Evolutionary conservation across 2,797 vertebrate species (phyloP).

Genomic region (Peromyscus aztecus): DNA sequence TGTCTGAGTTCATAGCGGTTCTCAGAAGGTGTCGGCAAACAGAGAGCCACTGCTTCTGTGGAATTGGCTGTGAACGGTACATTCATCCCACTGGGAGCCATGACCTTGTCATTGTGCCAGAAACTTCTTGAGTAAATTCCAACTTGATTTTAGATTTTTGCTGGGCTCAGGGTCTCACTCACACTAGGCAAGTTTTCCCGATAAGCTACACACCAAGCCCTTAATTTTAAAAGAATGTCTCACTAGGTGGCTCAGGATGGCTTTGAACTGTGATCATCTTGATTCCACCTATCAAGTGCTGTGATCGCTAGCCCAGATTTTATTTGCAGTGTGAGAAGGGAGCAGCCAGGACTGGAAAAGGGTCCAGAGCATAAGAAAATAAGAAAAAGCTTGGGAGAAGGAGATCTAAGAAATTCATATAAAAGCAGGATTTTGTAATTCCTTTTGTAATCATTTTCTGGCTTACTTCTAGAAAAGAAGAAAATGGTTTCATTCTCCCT

Average conservation of each 20-base stretch:
- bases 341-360: neutral
- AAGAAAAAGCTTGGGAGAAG: neutral
- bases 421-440: neutral
- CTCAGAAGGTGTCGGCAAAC: neutral
- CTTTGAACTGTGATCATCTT: neutral
- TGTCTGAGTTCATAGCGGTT: neutral
- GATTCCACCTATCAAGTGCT: neutral
- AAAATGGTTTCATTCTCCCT: neutral
- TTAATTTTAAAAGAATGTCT: neutral
- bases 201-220: neutral
- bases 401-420: neutral
- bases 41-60: neutral
- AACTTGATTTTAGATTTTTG: conserved; percentile 3
- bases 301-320: neutral
- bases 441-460: neutral
- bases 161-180: neutral
- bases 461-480: neutral
- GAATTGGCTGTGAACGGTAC: neutral
- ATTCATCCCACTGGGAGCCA: neutral
- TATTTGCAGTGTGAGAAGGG: neutral
- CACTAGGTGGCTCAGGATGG: neutral
- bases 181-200: neutral
- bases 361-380: neutral
- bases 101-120: neutral
- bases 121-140: neutral